phyloP scores from a whole-genome alignment of 2,797 vertebrate species.

The Rousettus madagascariensis region DNA sequence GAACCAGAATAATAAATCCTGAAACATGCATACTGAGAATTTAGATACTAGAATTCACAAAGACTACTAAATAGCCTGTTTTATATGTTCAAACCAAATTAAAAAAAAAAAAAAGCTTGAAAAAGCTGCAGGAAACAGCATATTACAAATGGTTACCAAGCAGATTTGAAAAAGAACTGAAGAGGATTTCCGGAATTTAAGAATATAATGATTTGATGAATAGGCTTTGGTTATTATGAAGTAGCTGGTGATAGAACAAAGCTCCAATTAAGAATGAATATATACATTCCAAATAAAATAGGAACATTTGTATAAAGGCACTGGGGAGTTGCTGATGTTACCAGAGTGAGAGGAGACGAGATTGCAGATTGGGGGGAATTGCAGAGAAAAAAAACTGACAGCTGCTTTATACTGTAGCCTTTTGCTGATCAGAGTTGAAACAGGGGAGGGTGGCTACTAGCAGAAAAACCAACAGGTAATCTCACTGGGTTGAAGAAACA shows the following conservation, averaged over 20 bases:
- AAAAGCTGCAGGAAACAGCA: slow-evolving; percentile 21
- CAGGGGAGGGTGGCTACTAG: neutral
- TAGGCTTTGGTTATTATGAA: slow-evolving; percentile 23
- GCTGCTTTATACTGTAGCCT: neutral
- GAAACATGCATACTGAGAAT: neutral
- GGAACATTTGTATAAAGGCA: neutral
- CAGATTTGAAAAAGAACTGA: neutral
- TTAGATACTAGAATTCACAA: neutral
- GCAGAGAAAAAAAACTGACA: neutral
- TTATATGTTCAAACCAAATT: neutral
- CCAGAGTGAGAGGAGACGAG: neutral
- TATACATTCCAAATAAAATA: neutral
- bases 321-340: neutral
- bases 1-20: neutral
- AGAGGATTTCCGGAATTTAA: slow-evolving; percentile 29
- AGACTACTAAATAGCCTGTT: neutral
- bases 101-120: neutral
- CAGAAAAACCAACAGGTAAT: neutral
- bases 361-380: neutral
- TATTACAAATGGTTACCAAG: neutral
- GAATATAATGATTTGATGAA: slow-evolving; percentile 46
- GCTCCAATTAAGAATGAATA: neutral
- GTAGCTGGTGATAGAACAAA: slow-evolving; percentile 14
- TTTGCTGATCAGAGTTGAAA: neutral
- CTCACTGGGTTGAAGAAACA: neutral